Conservation (phyloP, 2,888 invertebrate species). For the Lathronympha strigana region DNA sequence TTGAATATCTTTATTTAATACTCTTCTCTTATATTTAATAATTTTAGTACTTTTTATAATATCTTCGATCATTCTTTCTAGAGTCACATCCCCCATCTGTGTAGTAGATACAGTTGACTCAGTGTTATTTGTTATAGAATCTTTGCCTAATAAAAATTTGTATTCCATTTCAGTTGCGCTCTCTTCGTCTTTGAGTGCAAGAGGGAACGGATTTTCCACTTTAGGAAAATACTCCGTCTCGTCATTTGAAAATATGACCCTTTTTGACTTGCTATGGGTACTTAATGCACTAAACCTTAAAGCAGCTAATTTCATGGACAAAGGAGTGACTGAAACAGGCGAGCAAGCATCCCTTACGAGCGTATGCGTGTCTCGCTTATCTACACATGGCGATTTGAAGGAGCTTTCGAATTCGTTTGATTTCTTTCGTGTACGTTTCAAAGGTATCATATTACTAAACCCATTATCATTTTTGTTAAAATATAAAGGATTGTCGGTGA, state of each 20-base stretch:
- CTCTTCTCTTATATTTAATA: slow-evolving; percentile 71
- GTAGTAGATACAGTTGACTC: slow-evolving; percentile 79
- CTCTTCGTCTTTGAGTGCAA: slow-evolving; percentile 76
- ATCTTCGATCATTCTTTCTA: slow-evolving; percentile 86
- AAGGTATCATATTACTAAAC: slow-evolving; percentile 65
- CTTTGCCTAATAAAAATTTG: slow-evolving; percentile 74
- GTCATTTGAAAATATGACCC: slow-evolving; percentile 64
- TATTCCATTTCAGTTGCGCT: slow-evolving; percentile 79
- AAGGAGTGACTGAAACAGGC: slow-evolving; percentile 83
- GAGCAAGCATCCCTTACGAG: slow-evolving; percentile 77
- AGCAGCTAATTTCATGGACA: slow-evolving; percentile 85
- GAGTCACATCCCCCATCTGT: slow-evolving; percentile 80
- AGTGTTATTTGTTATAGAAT: slow-evolving; percentile 65
- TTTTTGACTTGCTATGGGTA: slow-evolving; percentile 68
- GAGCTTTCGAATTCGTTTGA: slow-evolving; percentile 77
- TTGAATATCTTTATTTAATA: slow-evolving; percentile 59
- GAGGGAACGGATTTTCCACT: slow-evolving; percentile 72
- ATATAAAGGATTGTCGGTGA: slow-evolving; percentile 80
- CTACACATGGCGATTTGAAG: slow-evolving; percentile 75
- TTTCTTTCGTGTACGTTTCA: slow-evolving; percentile 77
- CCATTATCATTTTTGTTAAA: slow-evolving; percentile 73
- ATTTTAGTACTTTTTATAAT: slow-evolving; percentile 85
- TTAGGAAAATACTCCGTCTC: slow-evolving; percentile 81
- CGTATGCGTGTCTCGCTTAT: slow-evolving; percentile 73
- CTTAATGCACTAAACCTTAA: slow-evolving; percentile 83